Evolutionary conservation across 1,140 invertebrate genomes (phyloP), one percentile per base, ranked within the genome.

Genomic region (Penaeus japonicus): DNA sequence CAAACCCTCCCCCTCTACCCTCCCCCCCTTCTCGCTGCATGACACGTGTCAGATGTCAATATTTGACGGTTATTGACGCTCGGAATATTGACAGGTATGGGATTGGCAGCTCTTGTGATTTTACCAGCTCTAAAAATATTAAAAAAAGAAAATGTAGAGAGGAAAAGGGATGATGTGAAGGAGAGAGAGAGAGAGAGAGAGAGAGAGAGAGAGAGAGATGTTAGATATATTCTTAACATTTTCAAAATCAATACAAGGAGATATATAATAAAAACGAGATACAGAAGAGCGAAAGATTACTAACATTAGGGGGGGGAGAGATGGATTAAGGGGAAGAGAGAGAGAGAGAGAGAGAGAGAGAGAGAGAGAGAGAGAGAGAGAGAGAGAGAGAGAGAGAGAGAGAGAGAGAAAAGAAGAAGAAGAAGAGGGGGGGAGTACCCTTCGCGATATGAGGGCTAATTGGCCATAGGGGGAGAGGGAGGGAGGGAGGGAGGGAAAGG

Each of bases 371-470:
- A 39, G 22, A 24, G 7, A 35, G 17, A 22, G 18, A 35, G 2
- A 2, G 59, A 24, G 32, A 22, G n/a, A 39, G 20, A 22, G 12
- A 39, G 24, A 59, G 27, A 30, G 30, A 30, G 59, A 18, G 15
- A 2, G 35, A 17, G 32, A 5, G 27, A 77, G 3, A 35, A 53
- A 15, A 18, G 54, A 24, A 35, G 32, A 15, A 12, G 22, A 12
- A 30, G 27, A 17, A 35, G 4, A 17, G 47, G 12, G 12, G 62
- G 54, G n/a, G 27, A 70, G 65, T 24, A 18, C 65, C 55, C 83
- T 84, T 75, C n/a, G 55, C 83, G 70, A 54, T 84, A 84, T 70
- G 39, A 84, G 39, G 47, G 53, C 83, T 84, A 84, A 84, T 84
- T 84, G 83, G 65, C 24, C 54, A 32, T 59, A 62, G n/a, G 53